Evolutionary conservation across 1,140 invertebrate species (phyloP), one percentile per base, ranked within the genome.

Genomic region (Apis florea): DNA sequence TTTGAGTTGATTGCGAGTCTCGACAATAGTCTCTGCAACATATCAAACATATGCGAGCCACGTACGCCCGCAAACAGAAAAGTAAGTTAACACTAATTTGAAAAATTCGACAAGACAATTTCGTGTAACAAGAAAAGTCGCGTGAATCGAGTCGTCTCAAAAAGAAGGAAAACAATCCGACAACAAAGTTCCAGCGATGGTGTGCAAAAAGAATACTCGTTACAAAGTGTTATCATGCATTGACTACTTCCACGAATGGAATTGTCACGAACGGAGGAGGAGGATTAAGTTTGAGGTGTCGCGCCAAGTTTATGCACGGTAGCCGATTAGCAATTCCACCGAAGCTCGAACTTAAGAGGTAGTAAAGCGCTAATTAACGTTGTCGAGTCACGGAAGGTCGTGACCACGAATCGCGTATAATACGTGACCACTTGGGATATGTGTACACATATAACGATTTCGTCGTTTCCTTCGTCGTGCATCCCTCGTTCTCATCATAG

Each of bases 351-450:
- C 21, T 59, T 63, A 63, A 74, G 54, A 40, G 40, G n/a, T 24
- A 51, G 17, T 74, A 74, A 74, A 59, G 58, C 56, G 40, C 24
- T 74, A 74, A 74, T 63, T 74, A 74, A 74, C 58, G 72, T 47
- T 49, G 13, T 15, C 40, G 47, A 74, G 72, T 74, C 58, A 74
- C 40, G 58, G 47, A 74, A 74, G 21, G 17, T n/a, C 58, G 56
- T 61, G 40, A 74, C 47, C 40, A 74, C 56, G n/a, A 59, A 73
- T 47, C 40, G 71, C n/a, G 8, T 40, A 40, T 5, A n/a, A 63
- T 24, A 63, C 61, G 61, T 64, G 31, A 31, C 13, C 17, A 59
- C n/a, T 12, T 11, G 6, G 0, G 13, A 1, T 6, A 3, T 17
- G 19, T n/a, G 10, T 13, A 31, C 19, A 71, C 19, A 9, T 12